Conservation (phyloP, 2,888 invertebrate species). For the Drosophila pseudotalamancana region DNA sequence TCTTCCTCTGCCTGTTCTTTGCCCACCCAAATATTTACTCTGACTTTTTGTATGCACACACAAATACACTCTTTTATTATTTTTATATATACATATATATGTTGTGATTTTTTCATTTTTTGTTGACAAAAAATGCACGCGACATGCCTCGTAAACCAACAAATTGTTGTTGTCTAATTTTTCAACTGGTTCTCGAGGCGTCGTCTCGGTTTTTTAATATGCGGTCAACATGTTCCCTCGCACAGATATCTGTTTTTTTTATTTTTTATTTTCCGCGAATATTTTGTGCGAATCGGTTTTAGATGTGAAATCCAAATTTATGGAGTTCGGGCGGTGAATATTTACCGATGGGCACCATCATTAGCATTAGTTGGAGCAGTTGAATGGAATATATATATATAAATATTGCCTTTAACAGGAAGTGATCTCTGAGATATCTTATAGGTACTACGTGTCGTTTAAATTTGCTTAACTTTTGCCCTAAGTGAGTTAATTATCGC, state of each 20-base stretch:
- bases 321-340: constrained; percentile 33
- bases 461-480: not conserved
- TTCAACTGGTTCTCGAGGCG: constrained; percentile 61
- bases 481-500: not conserved
- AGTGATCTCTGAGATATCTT: not conserved
- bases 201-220: constrained; percentile 55
- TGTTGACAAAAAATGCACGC: constrained; percentile 55
- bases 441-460: not conserved
- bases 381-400: not conserved
- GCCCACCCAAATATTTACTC: not conserved
- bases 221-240: constrained; percentile 48
- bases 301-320: constrained; percentile 45
- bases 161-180: constrained; percentile 57
- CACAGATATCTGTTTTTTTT: constrained; percentile 26
- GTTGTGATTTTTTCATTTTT: constrained; percentile 8
- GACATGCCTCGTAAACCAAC: constrained; percentile 62
- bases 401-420: constrained; percentile 10
- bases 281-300: constrained; percentile 11
- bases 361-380: constrained; percentile 2
- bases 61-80: not conserved
- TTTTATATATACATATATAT: constrained; percentile 3
- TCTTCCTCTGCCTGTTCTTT: not conserved
- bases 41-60: constrained; percentile 1
- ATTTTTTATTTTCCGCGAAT: constrained; percentile 18
- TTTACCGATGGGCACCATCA: constrained; percentile 1